Conservation (phyloP, 2,797 vertebrate species). For the Leptodactylus fallax region DNA sequence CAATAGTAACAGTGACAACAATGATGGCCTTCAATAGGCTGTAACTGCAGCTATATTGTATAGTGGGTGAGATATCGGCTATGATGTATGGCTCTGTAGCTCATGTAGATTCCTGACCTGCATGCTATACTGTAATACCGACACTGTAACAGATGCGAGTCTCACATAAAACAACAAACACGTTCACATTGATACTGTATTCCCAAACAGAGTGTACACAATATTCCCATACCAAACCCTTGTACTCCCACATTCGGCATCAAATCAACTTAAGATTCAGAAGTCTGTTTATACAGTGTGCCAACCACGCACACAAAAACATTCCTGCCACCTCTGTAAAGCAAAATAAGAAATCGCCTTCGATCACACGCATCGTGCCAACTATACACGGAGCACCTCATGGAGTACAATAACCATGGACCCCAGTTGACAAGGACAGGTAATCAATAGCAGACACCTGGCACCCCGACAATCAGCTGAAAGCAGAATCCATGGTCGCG, state of each 20-base stretch:
- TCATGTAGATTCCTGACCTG: not conserved
- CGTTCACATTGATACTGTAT: not conserved
- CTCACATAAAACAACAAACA: not conserved
- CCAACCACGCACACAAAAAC: slow-evolving; percentile 6
- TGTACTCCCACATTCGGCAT: slow-evolving; percentile 27
- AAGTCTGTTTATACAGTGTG: not conserved
- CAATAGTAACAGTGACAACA: too few species aligned
- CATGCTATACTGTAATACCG: not conserved
- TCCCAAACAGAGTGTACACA: not conserved
- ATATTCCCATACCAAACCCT: slow-evolving; percentile 11
- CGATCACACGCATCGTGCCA: not conserved
- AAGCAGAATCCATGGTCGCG: too few species aligned
- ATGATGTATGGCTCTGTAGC: not conserved
- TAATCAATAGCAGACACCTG: too few species aligned
- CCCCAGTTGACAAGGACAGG: too few species aligned
- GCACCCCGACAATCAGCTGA: too few species aligned
- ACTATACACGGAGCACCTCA: not conserved
- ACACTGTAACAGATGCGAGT: not conserved
- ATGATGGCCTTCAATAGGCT: too few species aligned
- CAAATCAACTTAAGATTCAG: slow-evolving; percentile 14
- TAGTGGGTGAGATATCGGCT: too few species aligned
- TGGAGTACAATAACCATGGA: too few species aligned
- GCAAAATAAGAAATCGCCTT: not conserved
- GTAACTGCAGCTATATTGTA: too few species aligned
- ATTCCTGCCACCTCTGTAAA: slow-evolving; percentile 21